Base-by-base conservation (phyloP, 2,797 vertebrate genomes). In the Lerista edwardsae region DNA sequence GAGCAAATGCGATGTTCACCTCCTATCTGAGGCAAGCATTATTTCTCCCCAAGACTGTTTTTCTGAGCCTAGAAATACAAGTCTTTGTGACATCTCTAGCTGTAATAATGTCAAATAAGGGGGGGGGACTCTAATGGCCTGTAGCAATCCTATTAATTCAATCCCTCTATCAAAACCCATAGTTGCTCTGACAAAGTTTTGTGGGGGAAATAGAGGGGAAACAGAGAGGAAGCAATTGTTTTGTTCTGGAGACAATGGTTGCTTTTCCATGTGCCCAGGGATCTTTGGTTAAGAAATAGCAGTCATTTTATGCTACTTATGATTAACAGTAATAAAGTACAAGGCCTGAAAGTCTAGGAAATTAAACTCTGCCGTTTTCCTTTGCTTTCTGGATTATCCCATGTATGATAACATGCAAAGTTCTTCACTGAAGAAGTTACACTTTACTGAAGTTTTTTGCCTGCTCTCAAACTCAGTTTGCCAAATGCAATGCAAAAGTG, bases 371-470 rank as follows among this genome's bases (percentile, higher is more conserved):
- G 82, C 31, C 0, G 0, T 64, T 51, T 89, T 82, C 79, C 82
- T 74, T 69, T 72, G 86, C 89, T 87, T 76, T 83, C 75, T 86
- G 27, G 78, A 21, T 90, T 68, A 67, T 76, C 62, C 34, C 71
- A 59, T 74, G 68, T 59, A 68, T 68, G 73, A 55, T 76, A 67
- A 29, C 64, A 75, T 59, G 57, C 0, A 0, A 4, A 68, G 68
- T 25, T 87, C 89, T 25, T 87, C 89, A 79, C 85, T 84, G 88
- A 93, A 89, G 90, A 89, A 90, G 75, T 76, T 36, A 69, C 3
- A 89, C 91, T 90, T 87, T 88, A 91, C 90, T 93, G 88, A 65
- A 81, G 71, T 39, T 78, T 86, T 87, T 80, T 55, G 91, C 82
- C 90, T 93, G 90, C 84, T 89, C 61, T 68, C 85, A 90, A 91